Evolutionary conservation across 2,797 vertebrate species (phyloP).

Genomic region (Antennarius maculatus): DNA sequence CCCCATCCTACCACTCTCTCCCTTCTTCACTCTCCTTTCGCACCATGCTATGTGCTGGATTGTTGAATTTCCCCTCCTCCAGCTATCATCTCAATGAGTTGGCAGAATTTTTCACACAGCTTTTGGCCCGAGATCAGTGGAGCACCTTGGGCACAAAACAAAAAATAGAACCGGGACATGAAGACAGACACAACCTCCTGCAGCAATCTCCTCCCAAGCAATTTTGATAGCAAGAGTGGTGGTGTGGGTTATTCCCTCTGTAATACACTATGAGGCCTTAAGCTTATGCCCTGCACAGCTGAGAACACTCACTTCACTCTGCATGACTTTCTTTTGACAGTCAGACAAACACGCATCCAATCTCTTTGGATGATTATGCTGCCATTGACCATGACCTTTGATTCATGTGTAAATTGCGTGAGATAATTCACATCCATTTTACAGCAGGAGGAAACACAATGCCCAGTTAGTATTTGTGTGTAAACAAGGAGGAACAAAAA

Average conservation of each 20-base stretch:
- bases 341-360: conserved; percentile 72
- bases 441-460: conserved; percentile 10
- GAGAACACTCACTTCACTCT: conserved; percentile 60
- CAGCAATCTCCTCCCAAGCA: conserved; percentile 78
- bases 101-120: conserved; percentile 74
- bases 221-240: conserved; percentile 75
- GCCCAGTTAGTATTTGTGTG: conserved; percentile 11
- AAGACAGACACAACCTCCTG: conserved; percentile 73
- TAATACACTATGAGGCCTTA: conserved; percentile 67
- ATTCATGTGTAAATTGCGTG: conserved; percentile 60
- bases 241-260: conserved; percentile 71
- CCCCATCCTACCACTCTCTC: conserved; percentile 1
- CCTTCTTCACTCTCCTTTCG: conserved; percentile 41
- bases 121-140: conserved; percentile 77
- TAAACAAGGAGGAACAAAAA: conserved; percentile 17
- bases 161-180: conserved; percentile 68
- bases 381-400: conserved; percentile 71
- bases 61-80: conserved; percentile 69
- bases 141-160: conserved; percentile 75
- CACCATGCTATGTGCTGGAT: conserved; percentile 52
- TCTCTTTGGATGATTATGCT: conserved; percentile 71
- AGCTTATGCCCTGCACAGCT: conserved; percentile 72
- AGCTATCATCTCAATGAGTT: conserved; percentile 74
- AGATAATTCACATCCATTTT: conserved; percentile 45
- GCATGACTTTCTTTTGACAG: conserved; percentile 67